phyloP scores from a whole-genome alignment of 2,113 vertebrate genomes.

The Eptesicus fuscus region DNA sequence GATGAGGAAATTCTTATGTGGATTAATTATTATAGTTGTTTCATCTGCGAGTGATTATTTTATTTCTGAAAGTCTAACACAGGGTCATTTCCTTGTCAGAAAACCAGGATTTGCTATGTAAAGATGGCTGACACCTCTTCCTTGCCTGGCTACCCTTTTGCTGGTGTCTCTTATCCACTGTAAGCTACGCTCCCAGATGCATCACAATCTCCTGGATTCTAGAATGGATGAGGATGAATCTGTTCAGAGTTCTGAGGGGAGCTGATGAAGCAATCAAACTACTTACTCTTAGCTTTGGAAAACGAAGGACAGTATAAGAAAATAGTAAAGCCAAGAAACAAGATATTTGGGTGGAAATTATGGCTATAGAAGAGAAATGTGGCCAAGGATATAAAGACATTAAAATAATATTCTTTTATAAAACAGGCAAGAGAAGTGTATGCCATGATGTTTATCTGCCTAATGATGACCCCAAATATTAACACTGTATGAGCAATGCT shows the following conservation, averaged over 20 bases:
- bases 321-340: not conserved
- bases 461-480: not conserved
- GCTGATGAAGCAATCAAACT: not conserved
- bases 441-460: not conserved
- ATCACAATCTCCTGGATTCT: not conserved
- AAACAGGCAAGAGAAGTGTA: not conserved
- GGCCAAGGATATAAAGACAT: conserved; percentile 31
- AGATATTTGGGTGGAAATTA: conserved; percentile 5
- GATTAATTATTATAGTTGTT: conserved; percentile 7
- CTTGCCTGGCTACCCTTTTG: too few relatives aligned
- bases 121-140: not conserved
- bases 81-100: not conserved
- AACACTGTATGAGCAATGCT: not conserved
- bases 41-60: not conserved
- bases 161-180: not conserved
- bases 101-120: not conserved
- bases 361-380: not conserved
- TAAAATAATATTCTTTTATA: not conserved
- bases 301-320: not conserved
- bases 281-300: not conserved
- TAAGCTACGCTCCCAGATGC: not conserved
- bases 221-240: not conserved
- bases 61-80: not conserved
- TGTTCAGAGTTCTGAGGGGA: not conserved
- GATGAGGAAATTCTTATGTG: conserved; percentile 32